phyloP scores from a whole-genome alignment of 2,113 vertebrate genomes.

The Stictonetta naevosa region DNA sequence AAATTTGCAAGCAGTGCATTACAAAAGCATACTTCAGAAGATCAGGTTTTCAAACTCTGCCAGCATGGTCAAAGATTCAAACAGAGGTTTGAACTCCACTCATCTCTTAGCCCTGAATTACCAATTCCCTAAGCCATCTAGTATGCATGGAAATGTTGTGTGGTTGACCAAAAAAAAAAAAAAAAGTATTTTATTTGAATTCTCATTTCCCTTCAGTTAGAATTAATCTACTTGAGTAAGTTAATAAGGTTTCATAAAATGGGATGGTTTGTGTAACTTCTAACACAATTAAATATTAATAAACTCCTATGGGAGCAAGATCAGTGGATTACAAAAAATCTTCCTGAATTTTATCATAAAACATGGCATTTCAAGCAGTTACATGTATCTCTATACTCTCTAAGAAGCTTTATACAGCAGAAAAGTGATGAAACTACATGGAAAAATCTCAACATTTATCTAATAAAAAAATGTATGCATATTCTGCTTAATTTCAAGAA shows the following conservation, averaged over 20 bases:
- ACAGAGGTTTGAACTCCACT: neutral
- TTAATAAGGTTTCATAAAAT: constrained; percentile 34
- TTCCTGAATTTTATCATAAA: constrained; percentile 29
- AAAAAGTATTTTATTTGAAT: neutral
- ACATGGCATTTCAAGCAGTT: constrained; percentile 6
- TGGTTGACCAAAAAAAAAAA: neutral
- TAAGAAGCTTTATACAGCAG: neutral
- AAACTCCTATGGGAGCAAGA: constrained; percentile 42
- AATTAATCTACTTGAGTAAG: constrained; percentile 32
- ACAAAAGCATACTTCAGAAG: neutral
- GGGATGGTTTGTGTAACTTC: constrained; percentile 35
- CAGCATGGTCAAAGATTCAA: neutral
- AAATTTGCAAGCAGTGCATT: neutral
- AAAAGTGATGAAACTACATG: neutral
- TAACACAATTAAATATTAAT: constrained; percentile 70
- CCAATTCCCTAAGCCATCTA: neutral
- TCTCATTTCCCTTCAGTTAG: constrained; percentile 40
- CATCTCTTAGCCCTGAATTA: constrained; percentile 23
- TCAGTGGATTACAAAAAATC: constrained; percentile 33
- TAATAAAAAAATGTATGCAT: neutral
- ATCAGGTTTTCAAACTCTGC: neutral
- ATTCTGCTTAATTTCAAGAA: neutral
- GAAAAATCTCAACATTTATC: neutral
- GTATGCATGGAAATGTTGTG: constrained; percentile 8
- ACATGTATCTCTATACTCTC: neutral